Evolutionary conservation across 2,113 vertebrate genomes (phyloP), one percentile per base, ranked within the genome.

Genomic region (Aegithalos caudatus): DNA sequence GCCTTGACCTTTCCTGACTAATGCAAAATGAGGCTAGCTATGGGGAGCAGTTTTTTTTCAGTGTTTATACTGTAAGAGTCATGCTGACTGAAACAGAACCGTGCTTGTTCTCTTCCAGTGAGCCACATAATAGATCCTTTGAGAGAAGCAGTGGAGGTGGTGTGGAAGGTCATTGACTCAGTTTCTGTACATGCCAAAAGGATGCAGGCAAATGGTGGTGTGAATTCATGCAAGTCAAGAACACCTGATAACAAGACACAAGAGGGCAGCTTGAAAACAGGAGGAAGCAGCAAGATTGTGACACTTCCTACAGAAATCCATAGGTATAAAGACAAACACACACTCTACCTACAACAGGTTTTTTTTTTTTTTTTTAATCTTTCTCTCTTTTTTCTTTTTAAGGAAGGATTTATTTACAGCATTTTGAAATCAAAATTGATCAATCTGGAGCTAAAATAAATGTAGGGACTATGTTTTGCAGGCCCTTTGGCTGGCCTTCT

Each of bases 1-100:
- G 81, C 85, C 57, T 91, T 97, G 96, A 97, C 96, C 95, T 97
- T 97, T 97, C 85, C 87, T 97, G 95, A 97, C 82, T 95, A 95
- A 96, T 81, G 80, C 87, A 96, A 95, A 97, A 96, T 62, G 73
- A 95, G 54, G 44, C 65, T 93, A 44, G 65, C 71, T 96, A 64
- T 23, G 10, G 57, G 76, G 70, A 92, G 70, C 10, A 37, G 12
- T 2, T 11, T 5, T 33, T 74, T 86, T 90, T 92, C 67, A 64
- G 56, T 94, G 83, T 96, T 96, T 96, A 92, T 94, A 94, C 84
- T 95, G 66, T 88, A 92, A 88, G 76, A 95, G 90, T 96, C 97
- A 92, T 95, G 94, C 96, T 97, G 97, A 92, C 87, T 97, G 87
- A 95, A 95, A 97, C 95, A 96, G 96, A 96, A 95, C 86, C 0